Evolutionary conservation across 2,888 invertebrate genomes (phyloP), one percentile per base, ranked within the genome.

Genomic region (Smittia aterrima): DNA sequence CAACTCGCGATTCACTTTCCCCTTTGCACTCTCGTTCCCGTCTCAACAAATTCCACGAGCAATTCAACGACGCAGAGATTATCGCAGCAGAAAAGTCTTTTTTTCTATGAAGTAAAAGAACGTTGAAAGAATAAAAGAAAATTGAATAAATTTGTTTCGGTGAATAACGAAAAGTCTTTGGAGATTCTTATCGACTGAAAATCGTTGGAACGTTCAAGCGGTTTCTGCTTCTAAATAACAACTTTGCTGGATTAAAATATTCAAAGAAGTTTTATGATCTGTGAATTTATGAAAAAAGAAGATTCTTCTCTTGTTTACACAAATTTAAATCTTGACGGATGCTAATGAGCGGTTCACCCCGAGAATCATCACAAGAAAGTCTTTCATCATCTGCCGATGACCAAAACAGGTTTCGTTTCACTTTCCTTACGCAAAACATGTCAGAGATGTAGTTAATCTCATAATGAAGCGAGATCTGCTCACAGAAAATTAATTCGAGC

Each of bases 141-240:
- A 47, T 47, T 47, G 47, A 47, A 47, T 47, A 47, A 47, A 47
- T 47, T 47, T 16, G 47, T 47, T 47, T 47, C 47, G 47, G 47
- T 47, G 47, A n/a, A 47, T 47, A 47, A 13, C 13, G 3, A 47
- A 16, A 47, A 47, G 16, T n/a, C 47, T n/a, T 9, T 3, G 16
- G n/a, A 47, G 47, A 47, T 47, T 47, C 47, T 47, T 47, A 47
- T 47, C 47, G 47, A 3, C 11, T 13, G 11, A 3, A 13, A 47
- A 47, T n/a, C n/a, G 38, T 38, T 38, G 38, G 9, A 38, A 47
- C n/a, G n/a, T n/a, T n/a, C n/a, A n/a, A n/a, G n/a, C n/a, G 16
- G 3, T 47, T 47, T 47, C 16, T n/a, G 47, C 4, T 16, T 7
- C 47, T 47, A 38, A n/a, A n/a, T n/a, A n/a, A n/a, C n/a, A n/a